A percentile compares a stretch with the other conserved stretches of the same genome.
Evolutionary conservation across 2,113 vertebrate genomes (phyloP).

Genomic region (Varanus komodoensis): DNA sequence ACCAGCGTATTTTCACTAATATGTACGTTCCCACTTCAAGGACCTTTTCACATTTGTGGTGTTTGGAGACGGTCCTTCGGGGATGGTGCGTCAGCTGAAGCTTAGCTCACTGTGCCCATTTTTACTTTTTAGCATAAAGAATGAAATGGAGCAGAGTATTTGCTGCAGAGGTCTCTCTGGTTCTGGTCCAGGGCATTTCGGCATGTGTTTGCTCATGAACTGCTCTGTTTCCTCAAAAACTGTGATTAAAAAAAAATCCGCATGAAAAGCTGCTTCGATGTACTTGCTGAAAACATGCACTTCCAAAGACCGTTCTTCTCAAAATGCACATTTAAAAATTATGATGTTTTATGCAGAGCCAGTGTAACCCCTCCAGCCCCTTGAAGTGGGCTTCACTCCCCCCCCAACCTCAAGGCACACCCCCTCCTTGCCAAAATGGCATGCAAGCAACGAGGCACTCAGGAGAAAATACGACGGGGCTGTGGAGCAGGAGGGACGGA

Average conservation of each 20-base stretch:
- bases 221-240: not conserved
- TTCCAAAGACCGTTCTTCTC: too few relatives aligned
- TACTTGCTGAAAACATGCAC: too few relatives aligned
- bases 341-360: too few relatives aligned
- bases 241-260: not conserved
- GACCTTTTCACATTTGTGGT: conserved; percentile 1
- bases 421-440: too few relatives aligned
- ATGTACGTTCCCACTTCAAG: not conserved
- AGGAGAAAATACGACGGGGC: too few relatives aligned
- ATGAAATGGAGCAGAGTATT: not conserved
- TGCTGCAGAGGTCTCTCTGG: not conserved
- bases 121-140: not conserved
- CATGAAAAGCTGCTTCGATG: not conserved
- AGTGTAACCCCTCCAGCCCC: too few relatives aligned
- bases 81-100: not conserved
- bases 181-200: not conserved
- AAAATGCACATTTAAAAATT: too few relatives aligned
- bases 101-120: not conserved
- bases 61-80: not conserved
- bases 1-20: not conserved
- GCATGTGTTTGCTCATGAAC: not conserved
- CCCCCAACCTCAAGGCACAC: too few relatives aligned
- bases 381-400: too few relatives aligned
- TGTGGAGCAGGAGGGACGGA: too few relatives aligned
- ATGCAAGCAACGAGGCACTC: too few relatives aligned